phyloP scores from a whole-genome alignment of 37 sponge, comb jelly and placozoan genomes.

The Halisarca cf. caerulea region DNA sequence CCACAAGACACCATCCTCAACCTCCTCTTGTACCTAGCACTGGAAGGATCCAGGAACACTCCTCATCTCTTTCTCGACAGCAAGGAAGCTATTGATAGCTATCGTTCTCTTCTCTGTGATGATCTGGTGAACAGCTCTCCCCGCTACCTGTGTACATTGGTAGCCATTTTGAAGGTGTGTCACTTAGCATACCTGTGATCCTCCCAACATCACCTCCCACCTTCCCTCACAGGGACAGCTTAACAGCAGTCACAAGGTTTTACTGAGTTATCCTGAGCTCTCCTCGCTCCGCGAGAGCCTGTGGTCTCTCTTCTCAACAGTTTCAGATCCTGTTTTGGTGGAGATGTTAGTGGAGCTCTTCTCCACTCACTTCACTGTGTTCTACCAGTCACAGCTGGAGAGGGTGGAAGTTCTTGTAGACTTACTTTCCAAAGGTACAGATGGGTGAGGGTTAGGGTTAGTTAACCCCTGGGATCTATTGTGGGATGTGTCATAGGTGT shows the following conservation, averaged over 20 bases:
- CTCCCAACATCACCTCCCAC: neutral
- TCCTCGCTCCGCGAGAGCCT: neutral
- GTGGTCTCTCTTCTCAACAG: neutral
- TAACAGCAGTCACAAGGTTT: neutral
- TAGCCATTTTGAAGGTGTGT: slow-evolving; percentile 23
- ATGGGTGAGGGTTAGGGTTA: too few relatives aligned
- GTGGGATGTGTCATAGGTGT: too few relatives aligned
- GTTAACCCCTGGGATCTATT: too few relatives aligned
- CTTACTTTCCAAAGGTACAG: neutral
- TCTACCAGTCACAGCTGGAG: neutral
- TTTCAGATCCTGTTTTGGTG: neutral
- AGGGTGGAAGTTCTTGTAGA: neutral
- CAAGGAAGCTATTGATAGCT: neutral
- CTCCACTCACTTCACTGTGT: neutral
- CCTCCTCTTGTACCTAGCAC: slow-evolving; percentile 10
- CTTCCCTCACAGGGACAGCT: neutral
- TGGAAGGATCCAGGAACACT: neutral
- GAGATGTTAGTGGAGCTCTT: neutral
- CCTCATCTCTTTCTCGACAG: neutral
- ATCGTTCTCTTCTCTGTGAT: neutral
- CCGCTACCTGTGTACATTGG: neutral
- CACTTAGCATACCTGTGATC: neutral
- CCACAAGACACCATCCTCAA: neutral
- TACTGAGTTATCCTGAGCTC: neutral
- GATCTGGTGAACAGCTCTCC: too few relatives aligned